Evolutionary conservation across 35 echinoderm and acorn worm species (phyloP), one percentile per base, ranked within the genome.

Genomic region (Ophiothrix spiculata): DNA sequence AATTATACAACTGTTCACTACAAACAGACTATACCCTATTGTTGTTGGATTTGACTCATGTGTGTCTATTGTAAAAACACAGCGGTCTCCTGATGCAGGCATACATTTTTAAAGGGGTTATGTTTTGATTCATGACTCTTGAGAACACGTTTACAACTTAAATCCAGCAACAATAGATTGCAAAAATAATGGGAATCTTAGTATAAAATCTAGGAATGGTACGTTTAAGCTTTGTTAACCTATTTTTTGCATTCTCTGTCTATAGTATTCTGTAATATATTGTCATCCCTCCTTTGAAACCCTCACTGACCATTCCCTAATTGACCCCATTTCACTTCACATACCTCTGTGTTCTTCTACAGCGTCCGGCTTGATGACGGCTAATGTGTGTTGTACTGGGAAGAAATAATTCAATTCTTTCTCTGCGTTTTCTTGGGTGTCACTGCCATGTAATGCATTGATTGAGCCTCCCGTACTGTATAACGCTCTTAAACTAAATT

Each of bases 281-380:
- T 38, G 89, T 80, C 16, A 82, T 60, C 29, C 81, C 86, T 40
- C 94, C 94, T 39, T 99, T 87, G 39, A 99, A 99, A 1, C 96
- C 91, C 33, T 92, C 96, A 37, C 94, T 88, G 64, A 86, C 86
- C 76, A 94, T 94, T 74, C 82, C 87, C 31, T 90, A 83, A 41
- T 90, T 78, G 42, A 94, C 87, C 17, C 83, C 88, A 75, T 94
- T 88, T 94, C 74, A 39, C 42, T 10, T 49, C 19, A 49, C 42
- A 40, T 86, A 99, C 92, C 96, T 94, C 92, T 94, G 75, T 99
- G 96, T 92, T 94, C 96, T n/a, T 16, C 86, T 42, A 90, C 83
- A 28, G 96, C 96, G 84, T 99, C 96, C 34, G 96, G 96, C 84
- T 99, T 99, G 83, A 94, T 99, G 42, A 99, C 89, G 79, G 96